phyloP scores from a whole-genome alignment of 2,113 vertebrate genomes.

The Camelus dromedarius region DNA sequence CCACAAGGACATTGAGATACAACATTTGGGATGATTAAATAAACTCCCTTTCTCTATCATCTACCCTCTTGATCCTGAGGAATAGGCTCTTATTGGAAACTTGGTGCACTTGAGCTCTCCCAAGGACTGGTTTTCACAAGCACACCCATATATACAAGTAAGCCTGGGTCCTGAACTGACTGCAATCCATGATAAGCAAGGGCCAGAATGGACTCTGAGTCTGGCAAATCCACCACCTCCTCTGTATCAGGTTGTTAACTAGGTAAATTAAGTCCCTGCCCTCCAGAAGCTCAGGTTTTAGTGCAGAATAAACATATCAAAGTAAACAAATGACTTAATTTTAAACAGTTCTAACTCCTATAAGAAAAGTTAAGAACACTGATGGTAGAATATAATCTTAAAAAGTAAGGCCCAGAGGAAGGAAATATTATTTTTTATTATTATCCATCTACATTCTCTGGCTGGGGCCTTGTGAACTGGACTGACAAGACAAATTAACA shows the following conservation, averaged over 20 bases:
- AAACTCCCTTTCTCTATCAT: neutral
- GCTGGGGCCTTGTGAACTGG: neutral
- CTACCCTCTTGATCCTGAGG: neutral
- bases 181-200: neutral
- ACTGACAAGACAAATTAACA: neutral
- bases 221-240: neutral
- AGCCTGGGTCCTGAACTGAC: neutral
- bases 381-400: neutral
- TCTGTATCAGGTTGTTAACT: neutral
- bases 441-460: neutral
- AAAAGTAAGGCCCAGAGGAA: neutral
- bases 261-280: neutral
- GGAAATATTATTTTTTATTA: neutral
- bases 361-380: neutral
- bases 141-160: neutral
- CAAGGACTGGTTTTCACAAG: neutral
- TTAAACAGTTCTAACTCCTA: neutral
- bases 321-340: neutral
- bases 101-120: neutral
- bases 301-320: neutral
- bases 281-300: neutral
- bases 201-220: neutral
- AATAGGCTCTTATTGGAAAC: neutral
- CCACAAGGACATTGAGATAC: neutral
- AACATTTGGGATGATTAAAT: neutral